Base-by-base conservation (phyloP, 2,888 invertebrate species). In the Drosophila trichaetosa region DNA sequence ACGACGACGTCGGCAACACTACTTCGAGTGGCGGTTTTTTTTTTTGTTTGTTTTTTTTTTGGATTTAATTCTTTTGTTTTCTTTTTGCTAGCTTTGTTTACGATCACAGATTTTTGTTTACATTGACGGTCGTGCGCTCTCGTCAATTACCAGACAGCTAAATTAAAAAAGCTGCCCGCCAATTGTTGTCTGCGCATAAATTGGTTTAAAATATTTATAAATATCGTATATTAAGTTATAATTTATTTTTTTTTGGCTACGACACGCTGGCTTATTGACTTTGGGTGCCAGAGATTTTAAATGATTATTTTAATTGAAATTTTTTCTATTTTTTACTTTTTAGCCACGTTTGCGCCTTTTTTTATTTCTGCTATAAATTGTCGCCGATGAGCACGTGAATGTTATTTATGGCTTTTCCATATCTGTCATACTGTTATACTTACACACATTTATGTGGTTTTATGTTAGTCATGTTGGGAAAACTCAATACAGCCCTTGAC, bases 41-140 rank as follows among this genome's bases (percentile, higher is more conserved):
- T 34, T 38, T 16, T 57, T 52, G 1, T 52, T 51, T 42, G 38
- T 42, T 18, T 31, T 48, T 42, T 63, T 51, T 42, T 63, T 51
- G n/a, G 38, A 34, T 60, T 54, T 58, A 27, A 51, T 62, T 38
- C 57, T 53, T 54, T 75, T 57, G 57, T 68, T 63, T 62, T 65
- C 51, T 27, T 56, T 65, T 66, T 61, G 51, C 52, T 57, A 48
- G 60, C 48, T 61, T 61, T 76, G 61, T 70, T 77, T 66, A 57
- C 56, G 63, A 69, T 76, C 53, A 27, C 58, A 31, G 33, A 49
- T 76, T 68, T 78, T 73, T 77, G 79, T 79, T 79, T 79, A 79
- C 65, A 63, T 77, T 80, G 40, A 56, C 78, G 53, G 81, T 68
- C 78, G 78, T 52, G 71, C 81, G 75, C 75, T 73, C 79, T 79